Evolutionary conservation across 1,140 invertebrate genomes (phyloP), one percentile per base, ranked within the genome.

Genomic region (Euura lappo): DNA sequence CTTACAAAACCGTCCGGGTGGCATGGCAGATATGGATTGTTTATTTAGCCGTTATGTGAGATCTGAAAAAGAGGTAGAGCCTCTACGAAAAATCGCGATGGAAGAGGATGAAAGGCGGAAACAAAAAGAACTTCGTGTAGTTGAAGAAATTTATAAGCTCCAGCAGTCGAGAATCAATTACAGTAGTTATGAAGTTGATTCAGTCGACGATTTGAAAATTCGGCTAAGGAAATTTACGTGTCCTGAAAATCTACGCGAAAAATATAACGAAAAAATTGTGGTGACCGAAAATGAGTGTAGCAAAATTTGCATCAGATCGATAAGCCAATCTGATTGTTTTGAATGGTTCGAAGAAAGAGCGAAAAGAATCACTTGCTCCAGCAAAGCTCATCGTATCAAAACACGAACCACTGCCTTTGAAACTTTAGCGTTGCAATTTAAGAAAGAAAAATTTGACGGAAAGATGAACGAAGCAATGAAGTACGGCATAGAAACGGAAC

Each of bases 381-480:
- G 13, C 43, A 73, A 72, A 68, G 76, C 76, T 66, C 76, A 80
- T 67, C 60, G 65, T 6, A 80, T 80, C 8, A 76, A 77, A 76
- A 78, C 79, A 2, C 44, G 77, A 47, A 42, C 42, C 42, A 11
- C 46, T 65, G 66, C 75, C 46, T 76, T 75, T 71, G 76, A 78
- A 28, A 64, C 2, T 47, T 75, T 78, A 69, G 75, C 74, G 3
- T 6, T 0, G 7, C 69, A 71, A 71, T 79, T 80, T 67, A 69
- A 72, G 28, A 79, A 78, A 11, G n/a, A 76, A 47, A 79, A 80
- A 69, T 73, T 76, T 47, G 70, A 76, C 46, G 77, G 75, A 10
- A 75, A 68, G 71, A 65, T 77, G 2, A 75, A 72, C 0, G 70
- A 68, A 60, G 77, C 72, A 60, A 76, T 78, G 71, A n/a, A n/a